Evolutionary conservation across 2,888 invertebrate genomes (phyloP), one percentile per base, ranked within the genome.

Genomic region (Slavum lentiscoides): DNA sequence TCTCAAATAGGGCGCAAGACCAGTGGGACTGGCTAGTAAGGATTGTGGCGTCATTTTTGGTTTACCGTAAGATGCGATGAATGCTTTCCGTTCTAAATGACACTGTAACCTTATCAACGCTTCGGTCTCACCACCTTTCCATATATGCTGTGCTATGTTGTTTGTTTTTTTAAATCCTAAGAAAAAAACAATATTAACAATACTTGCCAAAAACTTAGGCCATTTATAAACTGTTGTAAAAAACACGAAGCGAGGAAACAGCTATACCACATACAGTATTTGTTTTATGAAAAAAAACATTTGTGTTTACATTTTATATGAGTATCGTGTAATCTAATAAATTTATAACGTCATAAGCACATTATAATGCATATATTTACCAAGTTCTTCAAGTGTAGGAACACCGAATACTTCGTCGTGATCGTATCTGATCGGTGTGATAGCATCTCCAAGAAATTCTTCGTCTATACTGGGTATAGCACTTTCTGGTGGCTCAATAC

Each of bases 41-140:
- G 94, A 94, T 85, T 94, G 93, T 1, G 94, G 93, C 0, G 94
- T 94, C 94, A 95, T 95, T 87, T 94, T 94, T 0, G 95, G 95
- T 69, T 92, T 89, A 13, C 94, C 95, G 86, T 94, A 95, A 30
- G 93, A 93, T n/a, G 94, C 94, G 13, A 94, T 94, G 94, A 94
- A 95, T 0, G 94, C 94, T 87, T 95, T 93, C 66, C 93, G 88
- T 86, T 94, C 93, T 67, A 95, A 88, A 85, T 95, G 92, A 39
- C 92, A 88, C 84, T 94, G 93, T 81, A 95, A 74, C 21, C 85
- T 83, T 19, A 84, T 83, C 43, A 85, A 82, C 1, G 89, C 89
- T 85, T 94, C 93, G 58, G 89, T 91, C 85, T 94, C 94, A 0
- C 94, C 93, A 0, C 94, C 96, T 82, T 91, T 88, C 93, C 94